phyloP scores from a whole-genome alignment of 92 coral and sea anemone species.

The Epizoanthus ramosus region DNA sequence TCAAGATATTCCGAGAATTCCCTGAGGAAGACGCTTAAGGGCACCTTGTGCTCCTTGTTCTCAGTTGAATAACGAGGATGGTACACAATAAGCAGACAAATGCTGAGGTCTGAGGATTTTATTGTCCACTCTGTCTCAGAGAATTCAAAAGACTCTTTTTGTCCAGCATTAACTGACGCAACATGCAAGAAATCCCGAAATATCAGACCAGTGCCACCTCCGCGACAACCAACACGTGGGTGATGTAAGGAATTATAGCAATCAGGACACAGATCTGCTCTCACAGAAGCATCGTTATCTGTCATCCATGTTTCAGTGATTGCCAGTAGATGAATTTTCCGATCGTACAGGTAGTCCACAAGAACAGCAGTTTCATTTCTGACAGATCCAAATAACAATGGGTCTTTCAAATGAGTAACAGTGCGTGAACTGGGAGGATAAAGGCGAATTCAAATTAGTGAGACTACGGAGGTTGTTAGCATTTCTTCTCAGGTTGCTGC shows the following conservation, averaged over 20 bases:
- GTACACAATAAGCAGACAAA: conserved; percentile 53
- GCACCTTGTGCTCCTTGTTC: conserved; percentile 58
- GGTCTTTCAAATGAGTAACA: no score
- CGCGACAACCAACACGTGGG: conserved; percentile 52
- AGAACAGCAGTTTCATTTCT: conserved; percentile 35
- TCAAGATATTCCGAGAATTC: conserved; percentile 58
- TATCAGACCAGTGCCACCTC: conserved; percentile 56
- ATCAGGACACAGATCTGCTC: conserved; percentile 47
- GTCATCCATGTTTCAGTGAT: conserved; percentile 53
- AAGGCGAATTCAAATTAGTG: no score
- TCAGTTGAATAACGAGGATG: conserved; percentile 48
- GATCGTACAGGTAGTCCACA: conserved; percentile 35
- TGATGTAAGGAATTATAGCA: conserved; percentile 55
- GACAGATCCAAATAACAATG: conserved; percentile 25
- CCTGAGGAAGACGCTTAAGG: conserved; percentile 45
- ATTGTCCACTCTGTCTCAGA: conserved; percentile 67
- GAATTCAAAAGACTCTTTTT: conserved; percentile 56
- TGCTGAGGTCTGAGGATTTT: conserved; percentile 36
- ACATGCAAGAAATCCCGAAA: conserved; percentile 49
- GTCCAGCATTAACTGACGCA: conserved; percentile 35
- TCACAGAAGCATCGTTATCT: conserved; percentile 52
- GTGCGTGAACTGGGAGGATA: no score
- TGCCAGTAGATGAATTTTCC: conserved; percentile 29
- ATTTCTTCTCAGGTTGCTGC: no score
- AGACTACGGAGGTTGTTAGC: no score